These are phyloP conservation scores for Apamea anceps DNA, from an alignment of 2,888 invertebrate species.

Conservation along the genomic window DNA sequence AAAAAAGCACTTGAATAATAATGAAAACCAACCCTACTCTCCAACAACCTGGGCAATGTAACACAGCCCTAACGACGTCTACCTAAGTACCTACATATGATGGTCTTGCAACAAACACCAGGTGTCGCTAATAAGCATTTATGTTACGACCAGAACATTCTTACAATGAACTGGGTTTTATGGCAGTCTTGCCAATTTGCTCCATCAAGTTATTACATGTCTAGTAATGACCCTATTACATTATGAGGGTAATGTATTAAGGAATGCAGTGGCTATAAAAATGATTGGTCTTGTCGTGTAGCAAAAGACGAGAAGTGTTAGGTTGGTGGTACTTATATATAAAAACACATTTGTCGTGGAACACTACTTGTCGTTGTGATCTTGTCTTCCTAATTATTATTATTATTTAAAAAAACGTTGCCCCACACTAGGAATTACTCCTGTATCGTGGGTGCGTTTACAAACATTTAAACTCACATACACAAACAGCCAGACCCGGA, in stretches of 20 bases:
- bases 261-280: not conserved
- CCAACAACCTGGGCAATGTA: conserved; percentile 12
- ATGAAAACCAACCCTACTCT: not conserved
- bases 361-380: too few relatives aligned
- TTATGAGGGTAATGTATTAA: not conserved
- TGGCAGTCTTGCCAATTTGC: conserved; percentile 55
- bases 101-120: conserved; percentile 41
- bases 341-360: too few relatives aligned
- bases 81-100: conserved; percentile 19
- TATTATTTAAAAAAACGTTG: too few relatives aligned
- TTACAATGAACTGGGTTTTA: conserved; percentile 64
- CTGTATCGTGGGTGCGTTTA: too few relatives aligned
- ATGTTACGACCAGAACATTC: conserved; percentile 61
- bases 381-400: too few relatives aligned
- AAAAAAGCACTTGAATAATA: not conserved
- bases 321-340: not conserved
- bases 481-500: too few relatives aligned
- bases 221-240: not conserved
- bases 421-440: too few relatives aligned
- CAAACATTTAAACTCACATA: too few relatives aligned
- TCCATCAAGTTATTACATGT: conserved; percentile 51
- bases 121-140: conserved; percentile 62
- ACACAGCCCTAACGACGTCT: conserved; percentile 24
- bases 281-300: not conserved
- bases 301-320: not conserved